Percentiles rank a stretch among this genome's conserved stretches.
These are phyloP conservation scores for Xylota sylvarum DNA, from an alignment of 2,888 invertebrate species.

Conservation along the genomic window DNA sequence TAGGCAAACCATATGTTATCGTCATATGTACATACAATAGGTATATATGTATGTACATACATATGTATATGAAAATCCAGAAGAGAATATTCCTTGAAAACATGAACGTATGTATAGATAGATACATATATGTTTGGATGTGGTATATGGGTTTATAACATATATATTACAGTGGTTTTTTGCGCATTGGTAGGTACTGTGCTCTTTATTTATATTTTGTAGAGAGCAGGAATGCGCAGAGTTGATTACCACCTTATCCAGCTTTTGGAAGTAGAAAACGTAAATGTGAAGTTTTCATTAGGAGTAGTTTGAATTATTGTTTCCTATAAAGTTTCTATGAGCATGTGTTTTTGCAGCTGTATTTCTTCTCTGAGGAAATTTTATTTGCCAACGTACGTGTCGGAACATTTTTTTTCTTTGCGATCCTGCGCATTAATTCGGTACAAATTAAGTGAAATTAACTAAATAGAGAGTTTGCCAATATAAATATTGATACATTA, in stretches of 20 bases:
- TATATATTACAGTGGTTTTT: conserved; percentile 2
- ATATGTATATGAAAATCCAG: too few species aligned
- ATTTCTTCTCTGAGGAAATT: neutral
- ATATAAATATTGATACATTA: neutral
- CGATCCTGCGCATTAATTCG: conserved; percentile 17
- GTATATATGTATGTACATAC: too few species aligned
- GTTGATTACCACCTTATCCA: conserved; percentile 4
- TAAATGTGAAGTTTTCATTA: neutral
- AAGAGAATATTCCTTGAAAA: too few species aligned
- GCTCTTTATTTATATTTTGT: conserved; percentile 21
- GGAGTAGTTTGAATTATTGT: neutral
- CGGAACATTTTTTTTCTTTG: neutral
- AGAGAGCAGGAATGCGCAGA: conserved; percentile 46
- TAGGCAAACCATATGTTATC: too few species aligned
- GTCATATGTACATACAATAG: too few species aligned
- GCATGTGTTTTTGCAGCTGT: neutral
- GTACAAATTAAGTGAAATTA: conserved; percentile 2
- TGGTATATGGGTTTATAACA: neutral
- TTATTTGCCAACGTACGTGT: neutral
- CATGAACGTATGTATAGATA: too few species aligned
- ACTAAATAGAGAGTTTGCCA: neutral
- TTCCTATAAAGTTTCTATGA: neutral
- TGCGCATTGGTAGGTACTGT: conserved; percentile 25
- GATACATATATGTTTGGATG: neutral
- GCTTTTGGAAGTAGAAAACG: neutral